Evolutionary conservation across 2,797 vertebrate species (phyloP), one percentile per base, ranked within the genome.

Genomic region (Molossus molossus): DNA sequence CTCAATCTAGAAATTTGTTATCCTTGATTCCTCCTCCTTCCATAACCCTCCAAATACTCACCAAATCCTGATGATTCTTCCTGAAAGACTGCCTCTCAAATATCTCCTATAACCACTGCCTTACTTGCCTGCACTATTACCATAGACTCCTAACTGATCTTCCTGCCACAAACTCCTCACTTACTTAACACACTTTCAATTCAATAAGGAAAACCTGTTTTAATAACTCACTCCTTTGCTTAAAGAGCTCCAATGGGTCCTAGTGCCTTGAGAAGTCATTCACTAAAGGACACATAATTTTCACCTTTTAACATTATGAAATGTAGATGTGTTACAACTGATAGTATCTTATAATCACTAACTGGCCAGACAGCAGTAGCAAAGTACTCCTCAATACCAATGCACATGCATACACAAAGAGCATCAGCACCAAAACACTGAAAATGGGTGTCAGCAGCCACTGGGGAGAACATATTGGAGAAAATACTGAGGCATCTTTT

Each of bases 401-500:
- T n/a, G 72, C 60, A 84, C 40, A 58, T 3, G 1, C 45, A 79
- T 53, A 62, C 10, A 79, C n/a, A n/a, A 84, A 84, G 53, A 84
- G n/a, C 62, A 53, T 25, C 18, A 29, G 60, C 15, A 83, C 64
- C 53, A 93, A 86, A 90, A 82, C 17, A 79, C 0, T 90, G 37
- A 95, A 23, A 79, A 48, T 13, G 20, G 9, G 17, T 64, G 4
- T 65, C 40, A 65, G 57, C 17, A 90, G 40, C n/a, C 75, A 86
- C 50, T 17, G 5, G n/a, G 21, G 13, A 91, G 58, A 87, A 82
- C 87, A 40, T 57, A 81, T n/a, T 65, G 67, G 18, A 90, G 86
- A 76, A 83, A 95, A 90, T 55, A 86, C 53, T 17, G 33, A 86
- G n/a, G 40, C 25, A 90, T 81, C n/a, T 76, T 84, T 84, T 91